Percentiles rank a stretch among this genome's conserved stretches.
These are phyloP conservation scores for Falco naumanni DNA, from an alignment of 2,797 vertebrate genomes.

Conservation along the genomic window DNA sequence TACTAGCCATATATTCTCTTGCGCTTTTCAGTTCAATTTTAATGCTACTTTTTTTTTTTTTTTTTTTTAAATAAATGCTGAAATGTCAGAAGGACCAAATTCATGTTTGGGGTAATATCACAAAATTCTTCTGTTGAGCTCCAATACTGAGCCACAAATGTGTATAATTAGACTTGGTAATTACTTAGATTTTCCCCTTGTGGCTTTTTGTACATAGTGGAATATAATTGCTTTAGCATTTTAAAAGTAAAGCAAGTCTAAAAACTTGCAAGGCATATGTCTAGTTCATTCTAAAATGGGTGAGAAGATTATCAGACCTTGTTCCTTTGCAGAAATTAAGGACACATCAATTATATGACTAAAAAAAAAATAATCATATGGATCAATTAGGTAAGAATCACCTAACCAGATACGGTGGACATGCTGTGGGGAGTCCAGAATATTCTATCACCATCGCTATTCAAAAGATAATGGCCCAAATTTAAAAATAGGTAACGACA, in stretches of 20 bases:
- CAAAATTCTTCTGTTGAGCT: background rate
- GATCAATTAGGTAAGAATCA: background rate
- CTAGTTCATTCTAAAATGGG: background rate
- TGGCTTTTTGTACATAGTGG: slow-evolving; percentile 17
- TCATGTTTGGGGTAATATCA: background rate
- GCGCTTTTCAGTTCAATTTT: background rate
- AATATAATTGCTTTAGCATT: slow-evolving; percentile 32
- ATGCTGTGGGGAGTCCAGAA: background rate
- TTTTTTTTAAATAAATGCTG: background rate
- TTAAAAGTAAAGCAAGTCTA: background rate
- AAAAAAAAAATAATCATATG: background rate
- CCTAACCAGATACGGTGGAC: background rate
- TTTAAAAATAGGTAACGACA: background rate
- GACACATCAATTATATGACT: background rate
- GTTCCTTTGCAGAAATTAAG: background rate
- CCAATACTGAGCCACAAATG: background rate
- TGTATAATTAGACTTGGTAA: slow-evolving; percentile 26
- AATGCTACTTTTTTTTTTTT: background rate
- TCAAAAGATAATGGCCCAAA: background rate
- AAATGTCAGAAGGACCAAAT: background rate
- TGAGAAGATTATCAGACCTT: background rate
- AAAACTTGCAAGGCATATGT: background rate
- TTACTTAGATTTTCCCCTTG: slow-evolving; percentile 31
- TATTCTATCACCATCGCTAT: background rate
- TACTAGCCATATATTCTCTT: background rate